Evolutionary conservation across 1,140 invertebrate genomes (phyloP), one percentile per base, ranked within the genome.

Genomic region (Euura lappo): DNA sequence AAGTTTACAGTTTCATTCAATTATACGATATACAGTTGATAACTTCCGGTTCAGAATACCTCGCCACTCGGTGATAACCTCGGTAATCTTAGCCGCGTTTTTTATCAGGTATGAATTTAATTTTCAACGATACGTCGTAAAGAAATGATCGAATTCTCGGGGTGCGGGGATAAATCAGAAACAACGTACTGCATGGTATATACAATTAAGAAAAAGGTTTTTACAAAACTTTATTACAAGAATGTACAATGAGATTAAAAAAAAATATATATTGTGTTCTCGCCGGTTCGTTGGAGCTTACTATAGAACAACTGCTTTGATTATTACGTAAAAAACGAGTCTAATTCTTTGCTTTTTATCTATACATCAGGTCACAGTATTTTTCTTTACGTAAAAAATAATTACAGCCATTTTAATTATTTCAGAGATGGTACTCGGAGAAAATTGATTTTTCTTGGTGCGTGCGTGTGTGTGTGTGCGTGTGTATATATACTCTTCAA

Each of bases 151-250:
- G 28, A 60, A 60, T 6, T 11, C 4, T 8, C 7, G 51, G 8
- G 51, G 10, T 60, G 51, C 13, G 6, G 51, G 51, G 10, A 60
- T 8, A 60, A 60, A 60, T 5, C 10, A 60, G 10, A 6, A 3
- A 60, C 10, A 60, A 60, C 51, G 13, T 6, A 3, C 10, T 60
- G 13, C 51, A 60, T 60, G 4, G 28, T 28, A 28, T 28, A 28
- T 60, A 60, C 13, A 60, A 60, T 60, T 60, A 11, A 60, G 6
- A n/a, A 60, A 60, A n/a, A 60, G 51, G 6, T 60, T 60, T 60
- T 60, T 60, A 60, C 51, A 60, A 60, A 60, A 60, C 51, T 60
- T 60, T 60, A 60, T 60, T 60, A 60, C 51, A 60, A 60, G 51
- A 60, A 60, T 60, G 51, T 60, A 60, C 51, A 60, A 11, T 60